Evolutionary conservation across 2,113 vertebrate species (phyloP).

Genomic region (Scytalopus superciliaris): DNA sequence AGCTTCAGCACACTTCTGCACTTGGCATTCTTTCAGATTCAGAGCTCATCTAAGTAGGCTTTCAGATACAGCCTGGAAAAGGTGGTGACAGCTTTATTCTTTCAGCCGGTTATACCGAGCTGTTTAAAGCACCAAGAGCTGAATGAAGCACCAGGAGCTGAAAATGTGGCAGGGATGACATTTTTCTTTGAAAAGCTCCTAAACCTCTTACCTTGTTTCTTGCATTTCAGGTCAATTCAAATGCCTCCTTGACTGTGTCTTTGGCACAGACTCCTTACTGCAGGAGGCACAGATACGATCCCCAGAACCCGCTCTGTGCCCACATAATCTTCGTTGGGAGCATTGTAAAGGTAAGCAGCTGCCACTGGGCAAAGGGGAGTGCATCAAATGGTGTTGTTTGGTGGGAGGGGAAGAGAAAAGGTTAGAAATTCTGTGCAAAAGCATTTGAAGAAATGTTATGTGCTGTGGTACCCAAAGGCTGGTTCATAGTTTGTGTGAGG

Average conservation of each 20-base stretch:
- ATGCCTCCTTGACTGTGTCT: constrained; percentile 88
- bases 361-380: not conserved
- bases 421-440: not conserved
- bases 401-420: not conserved
- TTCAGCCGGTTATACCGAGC: not conserved
- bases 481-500: not conserved
- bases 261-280: constrained; percentile 92
- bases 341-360: constrained; percentile 78
- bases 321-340: constrained; percentile 88
- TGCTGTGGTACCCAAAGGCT: not conserved
- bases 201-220: not conserved
- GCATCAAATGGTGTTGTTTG: not conserved
- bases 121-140: not conserved
- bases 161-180: not conserved
- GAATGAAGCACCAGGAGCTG: not conserved
- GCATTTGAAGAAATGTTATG: not conserved
- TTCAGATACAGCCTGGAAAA: not conserved
- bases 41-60: not conserved
- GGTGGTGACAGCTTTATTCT: not conserved
- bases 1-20: not conserved
- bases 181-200: not conserved
- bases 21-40: not conserved
- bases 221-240: constrained; percentile 80
- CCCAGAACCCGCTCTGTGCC: constrained; percentile 92
- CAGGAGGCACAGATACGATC: constrained; percentile 82